These are phyloP conservation scores for Drosophila mettleri DNA, from an alignment of 2,888 invertebrate species.

Conservation along the genomic window DNA sequence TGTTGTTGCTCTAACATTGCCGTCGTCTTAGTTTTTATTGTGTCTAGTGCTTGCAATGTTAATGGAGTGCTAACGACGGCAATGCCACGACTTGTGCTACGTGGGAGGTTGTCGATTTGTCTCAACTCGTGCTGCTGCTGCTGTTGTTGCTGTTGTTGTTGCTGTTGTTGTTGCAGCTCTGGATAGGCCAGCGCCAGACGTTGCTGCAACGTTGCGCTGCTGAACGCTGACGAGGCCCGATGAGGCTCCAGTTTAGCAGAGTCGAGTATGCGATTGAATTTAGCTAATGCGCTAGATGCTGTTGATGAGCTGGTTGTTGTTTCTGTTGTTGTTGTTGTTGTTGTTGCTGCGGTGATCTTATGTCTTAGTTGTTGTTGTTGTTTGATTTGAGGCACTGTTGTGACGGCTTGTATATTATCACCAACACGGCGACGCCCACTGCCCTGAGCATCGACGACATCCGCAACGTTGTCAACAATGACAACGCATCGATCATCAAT, in stretches of 20 bases:
- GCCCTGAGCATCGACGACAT: conserved; percentile 63
- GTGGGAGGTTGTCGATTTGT: conserved; percentile 73
- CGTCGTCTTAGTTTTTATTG: conserved; percentile 60
- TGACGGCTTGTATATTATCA: conserved; percentile 83
- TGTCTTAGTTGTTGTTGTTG: conserved; percentile 76
- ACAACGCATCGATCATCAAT: conserved; percentile 36
- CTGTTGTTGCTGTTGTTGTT: conserved; percentile 46
- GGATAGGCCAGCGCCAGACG: conserved; percentile 76
- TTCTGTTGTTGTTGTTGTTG: conserved; percentile 67
- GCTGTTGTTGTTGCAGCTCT: conserved; percentile 69
- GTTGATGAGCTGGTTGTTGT: conserved; percentile 73
- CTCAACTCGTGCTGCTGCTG: conserved; percentile 56
- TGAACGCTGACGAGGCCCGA: conserved; percentile 61
- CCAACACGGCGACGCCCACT: conserved; percentile 68
- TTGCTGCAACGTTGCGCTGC: conserved; percentile 73
- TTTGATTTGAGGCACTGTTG: conserved; percentile 83
- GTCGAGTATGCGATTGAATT: conserved; percentile 85
- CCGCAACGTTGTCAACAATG: conserved; percentile 21
- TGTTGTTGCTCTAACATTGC: conserved; percentile 45
- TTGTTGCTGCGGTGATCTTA: conserved; percentile 73
- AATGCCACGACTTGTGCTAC: conserved; percentile 70
- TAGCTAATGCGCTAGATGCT: conserved; percentile 84
- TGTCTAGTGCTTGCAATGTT: conserved; percentile 77
- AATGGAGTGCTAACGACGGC: conserved; percentile 81
- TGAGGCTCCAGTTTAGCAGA: conserved; percentile 79